These are phyloP conservation scores for Tetramorium alpestre DNA, from an alignment of 1,140 invertebrate genomes.

Conservation along the genomic window DNA sequence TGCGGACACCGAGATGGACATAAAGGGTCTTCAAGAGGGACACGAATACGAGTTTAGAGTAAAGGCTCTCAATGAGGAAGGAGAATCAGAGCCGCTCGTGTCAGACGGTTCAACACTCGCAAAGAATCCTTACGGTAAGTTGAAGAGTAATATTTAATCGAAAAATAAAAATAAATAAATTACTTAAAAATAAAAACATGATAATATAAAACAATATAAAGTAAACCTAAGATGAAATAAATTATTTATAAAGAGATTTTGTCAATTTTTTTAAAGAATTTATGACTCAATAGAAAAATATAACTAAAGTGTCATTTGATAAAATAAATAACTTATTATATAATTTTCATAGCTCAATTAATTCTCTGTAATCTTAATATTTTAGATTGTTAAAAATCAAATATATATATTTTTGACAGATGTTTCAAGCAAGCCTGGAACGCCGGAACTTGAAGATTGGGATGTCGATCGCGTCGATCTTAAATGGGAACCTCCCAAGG, in stretches of 20 bases:
- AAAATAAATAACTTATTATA: slow-evolving; percentile 1
- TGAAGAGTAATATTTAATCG: background rate
- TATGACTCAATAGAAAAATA: background rate
- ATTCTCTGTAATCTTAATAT: background rate
- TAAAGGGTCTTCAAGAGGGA: slow-evolving; percentile 96
- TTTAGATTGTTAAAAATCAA: slow-evolving; percentile 4
- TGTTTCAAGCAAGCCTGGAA: slow-evolving; percentile 94
- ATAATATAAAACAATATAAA: background rate
- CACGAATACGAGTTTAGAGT: slow-evolving; percentile 99
- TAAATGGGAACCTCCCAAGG: slow-evolving; percentile 96
- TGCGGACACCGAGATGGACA: slow-evolving; percentile 94
- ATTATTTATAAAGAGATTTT: background rate
- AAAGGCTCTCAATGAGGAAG: slow-evolving; percentile 99
- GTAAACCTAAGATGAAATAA: background rate
- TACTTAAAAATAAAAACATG: background rate
- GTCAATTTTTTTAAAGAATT: background rate
- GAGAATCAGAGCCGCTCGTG: slow-evolving; percentile 97
- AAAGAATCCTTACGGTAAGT: slow-evolving; percentile 96
- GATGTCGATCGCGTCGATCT: slow-evolving; percentile 96
- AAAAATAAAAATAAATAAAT: background rate
- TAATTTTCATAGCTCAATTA: background rate
- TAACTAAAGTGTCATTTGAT: background rate
- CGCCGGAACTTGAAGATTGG: slow-evolving; percentile 96
- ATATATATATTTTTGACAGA: slow-evolving; percentile 85
- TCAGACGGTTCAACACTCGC: slow-evolving; percentile 94